A percentile compares a stretch with the other conserved stretches of the same genome.
These are phyloP conservation scores for Agrotis exclamationis DNA, from an alignment of 2,888 invertebrate genomes.

Conservation along the genomic window DNA sequence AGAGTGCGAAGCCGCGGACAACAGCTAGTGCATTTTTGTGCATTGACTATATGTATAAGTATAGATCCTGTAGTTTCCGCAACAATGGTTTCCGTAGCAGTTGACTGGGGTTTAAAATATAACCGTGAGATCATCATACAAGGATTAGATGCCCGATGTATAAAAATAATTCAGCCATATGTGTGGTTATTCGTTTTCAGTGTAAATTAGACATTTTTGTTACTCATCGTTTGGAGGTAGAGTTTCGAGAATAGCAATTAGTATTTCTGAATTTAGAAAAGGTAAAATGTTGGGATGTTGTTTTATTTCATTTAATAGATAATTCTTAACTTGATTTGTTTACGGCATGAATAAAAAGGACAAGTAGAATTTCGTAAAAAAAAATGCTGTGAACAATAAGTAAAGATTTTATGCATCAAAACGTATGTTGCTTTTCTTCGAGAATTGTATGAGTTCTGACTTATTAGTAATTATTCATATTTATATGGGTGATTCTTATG, in stretches of 20 bases:
- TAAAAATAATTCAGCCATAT: conserved; percentile 40
- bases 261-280: not conserved
- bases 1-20: too few species aligned
- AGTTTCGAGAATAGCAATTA: not conserved
- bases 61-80: conserved; percentile 20
- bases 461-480: conserved; percentile 48
- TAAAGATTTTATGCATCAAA: not conserved
- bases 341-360: too few species aligned
- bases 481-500: conserved; percentile 34
- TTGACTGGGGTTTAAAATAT: conserved; percentile 36
- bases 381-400: too few species aligned
- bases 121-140: conserved; percentile 55
- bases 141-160: conserved; percentile 20
- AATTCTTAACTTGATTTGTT: not conserved
- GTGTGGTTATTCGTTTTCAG: conserved; percentile 20
- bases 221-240: not conserved
- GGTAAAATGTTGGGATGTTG: not conserved
- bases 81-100: conserved; percentile 20
- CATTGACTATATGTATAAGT: conserved; percentile 13
- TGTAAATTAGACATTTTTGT: conserved; percentile 4
- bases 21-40: not conserved
- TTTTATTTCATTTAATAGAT: not conserved
- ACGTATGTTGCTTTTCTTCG: not conserved
- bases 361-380: not conserved
- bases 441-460: conserved; percentile 7